Base-by-base conservation (phyloP, 1,140 invertebrate species). In the Cyclina sinensis region DNA sequence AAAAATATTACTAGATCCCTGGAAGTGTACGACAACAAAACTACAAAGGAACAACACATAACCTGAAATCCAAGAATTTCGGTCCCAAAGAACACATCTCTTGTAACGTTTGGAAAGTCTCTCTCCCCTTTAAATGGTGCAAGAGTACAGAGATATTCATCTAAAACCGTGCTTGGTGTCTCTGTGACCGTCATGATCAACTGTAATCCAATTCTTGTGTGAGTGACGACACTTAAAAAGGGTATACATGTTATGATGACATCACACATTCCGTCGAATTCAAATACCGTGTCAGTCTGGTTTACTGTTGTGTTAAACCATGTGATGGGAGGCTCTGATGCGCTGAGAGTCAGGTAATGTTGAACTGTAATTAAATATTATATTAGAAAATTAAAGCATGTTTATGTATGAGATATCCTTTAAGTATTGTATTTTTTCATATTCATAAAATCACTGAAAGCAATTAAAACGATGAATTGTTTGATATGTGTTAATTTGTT, bases 231-330 rank as follows among this genome's bases (percentile, higher is more conserved):
- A 11, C 4, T 83, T 16, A 37, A 18, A 48, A n/a, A 3, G 43
- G 81, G 59, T 35, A n/a, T 59, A 43, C 43, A 70, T n/a, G 62
- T 30, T 12, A 83, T 48, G 0, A 57, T 83, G 57, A 83, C 81
- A 24, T 83, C 59, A 86, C 84, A 86, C 21, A 46, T 30, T 16
- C 51, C 54, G 27, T 86, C 84, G 39, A 65, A 79, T 11, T 86
- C 84, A 78, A 76, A 86, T n/a, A 46, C 14, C 27, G 73, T 54
- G 14, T 27, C 27, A 1, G 70, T 48, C 18, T 51, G 12, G 39
- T 32, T 59, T 14, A 65, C 73, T 14, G 73, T 86, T 16, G 51
- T 43, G 43, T 86, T 86, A 43, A 79, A 39, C 84, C 84, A 86
- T n/a, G 84, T 86, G n/a, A 86, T 5, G 18, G 37, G 21, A 39